phyloP scores from a whole-genome alignment of 2,113 vertebrate species.

The Phodopus roborovskii region DNA sequence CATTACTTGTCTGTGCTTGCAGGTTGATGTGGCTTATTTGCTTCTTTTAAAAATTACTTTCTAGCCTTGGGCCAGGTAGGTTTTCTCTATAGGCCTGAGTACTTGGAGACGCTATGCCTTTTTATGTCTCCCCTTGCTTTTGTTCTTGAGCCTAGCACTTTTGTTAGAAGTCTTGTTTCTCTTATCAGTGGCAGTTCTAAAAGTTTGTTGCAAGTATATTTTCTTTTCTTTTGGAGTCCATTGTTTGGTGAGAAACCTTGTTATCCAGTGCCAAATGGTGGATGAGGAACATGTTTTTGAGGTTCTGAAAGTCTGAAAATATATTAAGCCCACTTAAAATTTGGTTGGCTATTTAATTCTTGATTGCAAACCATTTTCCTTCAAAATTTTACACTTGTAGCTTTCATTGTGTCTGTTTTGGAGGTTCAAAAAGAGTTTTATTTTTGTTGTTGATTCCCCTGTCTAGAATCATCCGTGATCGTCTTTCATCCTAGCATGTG shows the following conservation, averaged over 20 bases:
- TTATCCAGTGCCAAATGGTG: background rate
- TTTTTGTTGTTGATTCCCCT: background rate
- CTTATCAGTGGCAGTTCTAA: background rate
- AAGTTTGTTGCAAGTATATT: background rate
- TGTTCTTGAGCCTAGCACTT: background rate
- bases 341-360: background rate
- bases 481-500: background rate
- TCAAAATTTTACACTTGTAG: background rate
- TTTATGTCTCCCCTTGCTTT: background rate
- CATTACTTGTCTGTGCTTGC: background rate
- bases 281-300: background rate
- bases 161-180: background rate
- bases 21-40: background rate
- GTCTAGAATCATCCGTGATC: background rate
- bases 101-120: background rate
- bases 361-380: background rate
- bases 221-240: background rate
- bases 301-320: constrained; percentile 16
- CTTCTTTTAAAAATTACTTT: background rate
- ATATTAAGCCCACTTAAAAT: background rate
- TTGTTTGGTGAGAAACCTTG: background rate
- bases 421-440: background rate
- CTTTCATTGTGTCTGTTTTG: background rate
- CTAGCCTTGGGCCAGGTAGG: background rate
- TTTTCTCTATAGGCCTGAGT: background rate